Evolutionary conservation across 2,797 vertebrate genomes (phyloP).

Genomic region (Melanogrammus aeglefinus): DNA sequence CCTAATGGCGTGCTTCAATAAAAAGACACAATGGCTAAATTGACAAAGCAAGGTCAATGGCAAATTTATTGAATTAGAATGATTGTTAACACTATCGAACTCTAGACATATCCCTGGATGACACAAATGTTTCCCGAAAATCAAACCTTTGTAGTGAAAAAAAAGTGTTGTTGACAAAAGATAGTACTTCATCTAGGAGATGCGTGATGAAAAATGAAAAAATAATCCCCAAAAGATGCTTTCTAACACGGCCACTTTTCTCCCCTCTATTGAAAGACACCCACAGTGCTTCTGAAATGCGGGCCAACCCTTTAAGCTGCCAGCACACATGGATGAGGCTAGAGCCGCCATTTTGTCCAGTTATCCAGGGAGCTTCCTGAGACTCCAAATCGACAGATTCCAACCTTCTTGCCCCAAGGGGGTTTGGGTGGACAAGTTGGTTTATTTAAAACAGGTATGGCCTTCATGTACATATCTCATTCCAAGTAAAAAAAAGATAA

Average conservation of each 20-base stretch:
- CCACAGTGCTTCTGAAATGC: neutral
- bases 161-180: too few species aligned
- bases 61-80: neutral
- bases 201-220: neutral
- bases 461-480: neutral
- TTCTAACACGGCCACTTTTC: neutral
- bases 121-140: neutral
- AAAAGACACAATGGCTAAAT: too few species aligned
- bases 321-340: neutral
- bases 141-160: too few species aligned
- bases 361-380: slow-evolving; percentile 2
- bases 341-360: neutral
- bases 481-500: neutral
- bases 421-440: neutral
- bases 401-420: neutral
- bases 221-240: neutral
- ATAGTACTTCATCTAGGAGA: neutral
- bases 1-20: too few species aligned
- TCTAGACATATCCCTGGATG: neutral
- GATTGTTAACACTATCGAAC: neutral
- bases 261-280: neutral
- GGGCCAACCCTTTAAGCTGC: neutral
- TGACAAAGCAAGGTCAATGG: too few species aligned
- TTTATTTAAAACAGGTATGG: neutral
- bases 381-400: neutral